phyloP scores from a whole-genome alignment of 2,113 vertebrate species.

The Sceloporus undulatus region DNA sequence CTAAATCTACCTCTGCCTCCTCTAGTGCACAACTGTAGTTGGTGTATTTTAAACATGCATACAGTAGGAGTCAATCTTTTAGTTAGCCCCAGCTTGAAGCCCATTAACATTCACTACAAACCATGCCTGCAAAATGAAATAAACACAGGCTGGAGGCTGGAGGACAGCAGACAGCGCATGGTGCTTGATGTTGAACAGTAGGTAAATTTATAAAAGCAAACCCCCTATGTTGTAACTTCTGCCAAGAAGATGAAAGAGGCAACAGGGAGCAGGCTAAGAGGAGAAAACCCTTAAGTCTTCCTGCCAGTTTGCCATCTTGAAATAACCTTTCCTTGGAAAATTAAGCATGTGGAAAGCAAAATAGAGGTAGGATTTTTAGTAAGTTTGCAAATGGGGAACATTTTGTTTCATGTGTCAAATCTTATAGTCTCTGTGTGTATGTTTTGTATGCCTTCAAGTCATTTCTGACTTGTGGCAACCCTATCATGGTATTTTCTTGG shows the following conservation, averaged over 20 bases:
- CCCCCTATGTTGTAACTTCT: constrained; percentile 12
- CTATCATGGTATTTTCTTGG: no score
- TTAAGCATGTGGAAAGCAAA: background rate
- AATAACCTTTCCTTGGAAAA: background rate
- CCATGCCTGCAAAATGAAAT: background rate
- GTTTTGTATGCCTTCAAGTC: no score
- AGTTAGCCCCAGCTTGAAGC: constrained; percentile 29
- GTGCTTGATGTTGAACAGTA: constrained; percentile 37
- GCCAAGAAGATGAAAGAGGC: background rate
- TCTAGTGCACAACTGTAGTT: background rate
- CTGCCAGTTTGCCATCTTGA: background rate
- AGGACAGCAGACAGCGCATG: constrained; percentile 31
- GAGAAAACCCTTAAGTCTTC: background rate
- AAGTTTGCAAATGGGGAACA: background rate
- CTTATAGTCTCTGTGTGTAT: no score
- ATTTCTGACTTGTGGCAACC: no score
- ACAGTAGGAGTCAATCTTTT: background rate
- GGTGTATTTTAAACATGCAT: background rate
- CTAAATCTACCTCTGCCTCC: background rate
- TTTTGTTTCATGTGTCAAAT: background rate
- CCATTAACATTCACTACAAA: constrained; percentile 3
- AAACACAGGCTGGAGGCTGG: constrained; percentile 45
- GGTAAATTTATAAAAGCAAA: constrained; percentile 31
- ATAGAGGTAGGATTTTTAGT: background rate
- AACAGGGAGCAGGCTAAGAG: background rate